Conservation (phyloP, 2,113 vertebrate species). For the Todiramphus chloris region DNA sequence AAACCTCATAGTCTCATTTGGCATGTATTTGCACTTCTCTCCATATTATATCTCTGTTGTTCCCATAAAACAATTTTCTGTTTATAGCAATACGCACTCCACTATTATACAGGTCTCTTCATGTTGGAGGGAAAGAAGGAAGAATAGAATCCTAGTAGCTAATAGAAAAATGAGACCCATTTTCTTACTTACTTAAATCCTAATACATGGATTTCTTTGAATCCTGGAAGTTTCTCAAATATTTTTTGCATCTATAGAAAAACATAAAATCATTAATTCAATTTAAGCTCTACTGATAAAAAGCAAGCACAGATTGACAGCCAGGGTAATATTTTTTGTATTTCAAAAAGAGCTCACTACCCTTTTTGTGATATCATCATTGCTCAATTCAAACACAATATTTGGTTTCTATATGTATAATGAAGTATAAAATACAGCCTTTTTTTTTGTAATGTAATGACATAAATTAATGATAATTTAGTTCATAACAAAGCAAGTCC, state of each 20-base stretch:
- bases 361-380: neutral
- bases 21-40: neutral
- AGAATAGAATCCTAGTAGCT: neutral
- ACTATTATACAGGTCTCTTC: neutral
- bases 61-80: neutral
- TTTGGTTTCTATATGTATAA: neutral
- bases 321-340: neutral
- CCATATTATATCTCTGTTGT: neutral
- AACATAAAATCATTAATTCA: neutral
- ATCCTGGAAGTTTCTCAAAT: slow-evolving; percentile 87
- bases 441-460: neutral
- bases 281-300: neutral
- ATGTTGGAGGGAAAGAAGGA: neutral
- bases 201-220: slow-evolving; percentile 83
- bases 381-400: neutral
- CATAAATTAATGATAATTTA: neutral
- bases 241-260: slow-evolving; percentile 85
- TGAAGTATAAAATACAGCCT: neutral
- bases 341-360: neutral
- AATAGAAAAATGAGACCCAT: neutral
- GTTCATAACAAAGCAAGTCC: neutral
- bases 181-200: slow-evolving; percentile 86
- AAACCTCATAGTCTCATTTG: neutral
- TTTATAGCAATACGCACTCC: neutral
- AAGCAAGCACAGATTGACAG: neutral